These are phyloP conservation scores for Cyanoderma ruficeps DNA, from an alignment of 2,113 vertebrate genomes.

Conservation along the genomic window DNA sequence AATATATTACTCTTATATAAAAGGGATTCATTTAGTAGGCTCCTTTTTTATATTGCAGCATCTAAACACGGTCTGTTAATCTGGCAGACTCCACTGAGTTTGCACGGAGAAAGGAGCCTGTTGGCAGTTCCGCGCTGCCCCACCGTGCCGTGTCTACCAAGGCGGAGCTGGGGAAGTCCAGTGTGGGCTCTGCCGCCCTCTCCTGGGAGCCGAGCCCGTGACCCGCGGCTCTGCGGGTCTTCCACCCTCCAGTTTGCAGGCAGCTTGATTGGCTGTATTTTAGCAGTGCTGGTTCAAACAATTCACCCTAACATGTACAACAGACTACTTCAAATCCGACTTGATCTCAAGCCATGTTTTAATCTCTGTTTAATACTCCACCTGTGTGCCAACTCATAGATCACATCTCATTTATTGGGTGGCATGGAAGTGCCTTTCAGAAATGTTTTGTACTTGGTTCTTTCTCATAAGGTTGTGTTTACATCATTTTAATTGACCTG, in stretches of 20 bases:
- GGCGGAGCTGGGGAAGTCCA: neutral
- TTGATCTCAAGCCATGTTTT: neutral
- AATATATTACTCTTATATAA: neutral
- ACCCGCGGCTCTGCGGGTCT: neutral
- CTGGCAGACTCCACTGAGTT: neutral
- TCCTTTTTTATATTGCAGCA: neutral
- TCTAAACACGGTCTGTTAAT: neutral
- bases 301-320: neutral
- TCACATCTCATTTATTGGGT: neutral
- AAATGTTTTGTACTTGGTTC: neutral
- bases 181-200: slow-evolving; percentile 35
- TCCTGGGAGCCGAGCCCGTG: neutral
- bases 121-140: neutral
- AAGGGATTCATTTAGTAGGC: neutral
- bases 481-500: neutral
- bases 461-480: neutral
- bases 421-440: neutral
- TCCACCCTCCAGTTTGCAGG: rapidly evolving
- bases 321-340: neutral
- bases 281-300: neutral
- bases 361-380: neutral
- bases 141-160: neutral
- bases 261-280: neutral
- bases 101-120: neutral
- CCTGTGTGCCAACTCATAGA: neutral